Evolutionary conservation across 1,140 invertebrate species (phyloP).

Genomic region (Drosophila leontia): DNA sequence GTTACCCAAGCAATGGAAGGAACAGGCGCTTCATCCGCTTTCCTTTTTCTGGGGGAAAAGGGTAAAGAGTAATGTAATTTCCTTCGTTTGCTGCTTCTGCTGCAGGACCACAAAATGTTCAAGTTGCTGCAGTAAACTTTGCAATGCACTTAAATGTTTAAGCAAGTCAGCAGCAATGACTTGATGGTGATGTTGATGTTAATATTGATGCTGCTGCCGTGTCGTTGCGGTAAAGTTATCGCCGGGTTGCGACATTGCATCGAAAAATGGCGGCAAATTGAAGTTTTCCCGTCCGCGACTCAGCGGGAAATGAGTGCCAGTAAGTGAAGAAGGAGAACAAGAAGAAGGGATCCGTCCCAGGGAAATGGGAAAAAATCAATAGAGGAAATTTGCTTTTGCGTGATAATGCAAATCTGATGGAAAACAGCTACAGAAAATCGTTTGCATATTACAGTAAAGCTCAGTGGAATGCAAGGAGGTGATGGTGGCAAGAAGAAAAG

Average conservation of each 20-base stretch:
- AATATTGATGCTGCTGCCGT: conserved; percentile 13
- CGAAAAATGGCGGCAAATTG: conserved; percentile 20
- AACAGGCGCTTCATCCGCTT: conserved; percentile 27
- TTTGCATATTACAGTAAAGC: conserved; percentile 46
- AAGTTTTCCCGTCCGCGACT: conserved; percentile 9
- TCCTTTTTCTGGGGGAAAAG: conserved; percentile 19
- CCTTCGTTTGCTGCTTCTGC: conserved; percentile 3
- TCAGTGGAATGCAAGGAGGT: background rate
- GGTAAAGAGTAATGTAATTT: background rate
- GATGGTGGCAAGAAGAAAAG: background rate
- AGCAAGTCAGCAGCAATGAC: conserved; percentile 42
- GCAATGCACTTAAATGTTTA: conserved; percentile 38
- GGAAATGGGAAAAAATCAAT: conserved; percentile 19
- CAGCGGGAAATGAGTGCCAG: conserved; percentile 8
- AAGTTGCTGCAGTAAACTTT: conserved; percentile 40
- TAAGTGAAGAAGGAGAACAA: background rate
- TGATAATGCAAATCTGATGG: conserved; percentile 54
- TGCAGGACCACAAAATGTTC: conserved; percentile 1
- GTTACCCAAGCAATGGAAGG: no score
- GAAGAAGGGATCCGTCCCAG: background rate
- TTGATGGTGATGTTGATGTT: conserved; percentile 9
- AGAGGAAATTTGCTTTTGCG: conserved; percentile 33
- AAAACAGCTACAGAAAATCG: conserved; percentile 20
- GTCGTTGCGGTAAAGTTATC: conserved; percentile 10
- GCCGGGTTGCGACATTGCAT: background rate